Evolutionary conservation across 2,113 vertebrate species (phyloP).

Genomic region (Nothoprocta perdicaria): DNA sequence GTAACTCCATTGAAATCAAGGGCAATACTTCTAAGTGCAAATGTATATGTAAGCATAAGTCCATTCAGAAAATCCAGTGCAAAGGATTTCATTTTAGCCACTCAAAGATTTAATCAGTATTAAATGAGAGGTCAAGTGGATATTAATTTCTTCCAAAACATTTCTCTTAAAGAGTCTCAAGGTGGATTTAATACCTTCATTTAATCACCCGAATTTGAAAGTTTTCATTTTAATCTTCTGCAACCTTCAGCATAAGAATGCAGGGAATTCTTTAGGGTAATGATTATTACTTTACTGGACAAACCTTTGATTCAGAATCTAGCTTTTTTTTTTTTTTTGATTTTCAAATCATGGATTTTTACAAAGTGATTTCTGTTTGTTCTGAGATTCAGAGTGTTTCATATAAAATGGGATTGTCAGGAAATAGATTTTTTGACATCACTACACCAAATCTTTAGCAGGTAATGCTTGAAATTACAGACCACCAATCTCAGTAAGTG

Average conservation of each 20-base stretch:
- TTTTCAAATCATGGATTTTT: neutral
- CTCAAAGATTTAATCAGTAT: slow-evolving; percentile 10
- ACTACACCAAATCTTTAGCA: slow-evolving; percentile 45
- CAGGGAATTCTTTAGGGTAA: neutral
- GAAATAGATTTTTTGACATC: slow-evolving; percentile 23
- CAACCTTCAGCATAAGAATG: neutral
- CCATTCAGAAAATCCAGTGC: neutral
- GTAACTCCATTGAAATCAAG: neutral
- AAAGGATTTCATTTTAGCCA: neutral
- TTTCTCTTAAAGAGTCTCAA: neutral
- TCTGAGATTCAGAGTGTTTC: neutral
- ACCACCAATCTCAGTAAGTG: slow-evolving; percentile 50
- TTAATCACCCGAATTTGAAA: neutral
- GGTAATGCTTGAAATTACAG: slow-evolving; percentile 70
- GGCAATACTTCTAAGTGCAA: neutral
- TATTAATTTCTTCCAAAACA: slow-evolving; percentile 3
- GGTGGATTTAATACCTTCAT: neutral
- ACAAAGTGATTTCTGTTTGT: neutral
- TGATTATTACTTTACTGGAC: neutral
- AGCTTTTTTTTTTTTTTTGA: neutral
- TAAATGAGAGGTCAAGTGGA: neutral
- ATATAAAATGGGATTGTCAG: neutral
- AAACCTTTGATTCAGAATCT: neutral
- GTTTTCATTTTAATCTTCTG: neutral
- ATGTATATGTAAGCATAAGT: neutral